Conservation (phyloP, 92 coral and sea anemone species). For the Umimayanthus kanabou region DNA sequence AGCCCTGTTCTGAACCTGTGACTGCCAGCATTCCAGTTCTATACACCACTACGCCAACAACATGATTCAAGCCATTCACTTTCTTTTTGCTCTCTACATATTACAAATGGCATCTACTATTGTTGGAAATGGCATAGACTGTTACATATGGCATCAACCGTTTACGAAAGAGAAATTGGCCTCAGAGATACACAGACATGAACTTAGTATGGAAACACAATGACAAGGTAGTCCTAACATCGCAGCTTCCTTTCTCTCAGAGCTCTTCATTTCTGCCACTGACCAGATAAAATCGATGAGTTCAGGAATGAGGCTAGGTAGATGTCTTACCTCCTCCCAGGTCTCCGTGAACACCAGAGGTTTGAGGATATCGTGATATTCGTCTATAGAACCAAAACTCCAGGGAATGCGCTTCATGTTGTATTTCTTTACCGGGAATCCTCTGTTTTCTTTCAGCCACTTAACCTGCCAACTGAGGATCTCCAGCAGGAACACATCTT, state of each 20-base stretch:
- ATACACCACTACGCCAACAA: too few species aligned
- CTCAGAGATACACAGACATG: too few species aligned
- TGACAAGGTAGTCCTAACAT: not conserved
- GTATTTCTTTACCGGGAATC: conserved; percentile 11
- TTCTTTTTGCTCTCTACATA: too few species aligned
- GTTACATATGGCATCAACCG: too few species aligned
- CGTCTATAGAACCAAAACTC: conserved; percentile 73
- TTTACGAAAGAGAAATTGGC: too few species aligned
- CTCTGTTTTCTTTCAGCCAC: conserved; percentile 42
- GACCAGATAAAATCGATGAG: not conserved
- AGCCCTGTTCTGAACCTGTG: too few species aligned
- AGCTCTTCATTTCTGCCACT: not conserved
- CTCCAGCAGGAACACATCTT: conserved; percentile 56
- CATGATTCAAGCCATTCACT: too few species aligned
- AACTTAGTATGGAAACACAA: too few species aligned
- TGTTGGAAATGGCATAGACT: too few species aligned
- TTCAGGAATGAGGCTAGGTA: not conserved
- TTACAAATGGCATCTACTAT: too few species aligned
- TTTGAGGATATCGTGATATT: conserved; percentile 70
- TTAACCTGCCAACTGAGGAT: conserved; percentile 63
- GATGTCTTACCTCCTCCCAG: conserved; percentile 82
- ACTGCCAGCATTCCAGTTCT: too few species aligned
- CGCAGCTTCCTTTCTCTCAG: not conserved
- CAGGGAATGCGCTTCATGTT: conserved; percentile 49
- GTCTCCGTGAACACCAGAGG: conserved; percentile 78